Percentiles rank a stretch among this genome's conserved stretches.
Evolutionary conservation across 2,113 vertebrate species (phyloP).

Genomic region (Corythornis madagascariensis): DNA sequence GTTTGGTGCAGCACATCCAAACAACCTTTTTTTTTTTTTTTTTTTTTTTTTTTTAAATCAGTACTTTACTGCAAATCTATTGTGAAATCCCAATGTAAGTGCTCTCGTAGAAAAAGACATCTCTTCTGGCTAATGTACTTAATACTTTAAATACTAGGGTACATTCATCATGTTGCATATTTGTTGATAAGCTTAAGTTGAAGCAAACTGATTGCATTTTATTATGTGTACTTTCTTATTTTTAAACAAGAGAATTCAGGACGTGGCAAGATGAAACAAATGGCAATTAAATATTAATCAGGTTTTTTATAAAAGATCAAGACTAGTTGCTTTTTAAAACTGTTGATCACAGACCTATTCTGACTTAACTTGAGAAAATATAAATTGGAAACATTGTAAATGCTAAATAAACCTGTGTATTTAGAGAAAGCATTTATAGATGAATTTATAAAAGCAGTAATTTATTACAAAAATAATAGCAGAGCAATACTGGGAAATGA

Average conservation of each 20-base stretch:
- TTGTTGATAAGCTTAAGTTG: neutral
- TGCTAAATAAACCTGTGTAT: neutral
- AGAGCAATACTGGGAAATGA: neutral
- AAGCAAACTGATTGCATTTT: neutral
- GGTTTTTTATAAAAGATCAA: neutral
- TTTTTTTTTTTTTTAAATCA: neutral
- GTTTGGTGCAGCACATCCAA: neutral
- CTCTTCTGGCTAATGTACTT: neutral
- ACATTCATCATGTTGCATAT: neutral
- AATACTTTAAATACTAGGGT: neutral
- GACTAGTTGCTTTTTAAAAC: neutral
- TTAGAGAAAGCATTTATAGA: neutral
- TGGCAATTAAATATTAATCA: neutral
- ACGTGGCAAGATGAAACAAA: neutral
- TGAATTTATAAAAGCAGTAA: neutral
- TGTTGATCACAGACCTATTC: neutral
- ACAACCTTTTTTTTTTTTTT: neutral
- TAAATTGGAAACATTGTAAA: neutral
- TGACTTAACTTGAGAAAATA: neutral
- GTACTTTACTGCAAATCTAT: neutral
- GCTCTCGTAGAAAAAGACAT: neutral
- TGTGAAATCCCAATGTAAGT: neutral
- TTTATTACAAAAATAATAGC: neutral
- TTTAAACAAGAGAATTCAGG: neutral
- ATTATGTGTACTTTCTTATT: neutral